Conservation (phyloP, 2,888 invertebrate genomes). For the Tiliacea aurago region DNA sequence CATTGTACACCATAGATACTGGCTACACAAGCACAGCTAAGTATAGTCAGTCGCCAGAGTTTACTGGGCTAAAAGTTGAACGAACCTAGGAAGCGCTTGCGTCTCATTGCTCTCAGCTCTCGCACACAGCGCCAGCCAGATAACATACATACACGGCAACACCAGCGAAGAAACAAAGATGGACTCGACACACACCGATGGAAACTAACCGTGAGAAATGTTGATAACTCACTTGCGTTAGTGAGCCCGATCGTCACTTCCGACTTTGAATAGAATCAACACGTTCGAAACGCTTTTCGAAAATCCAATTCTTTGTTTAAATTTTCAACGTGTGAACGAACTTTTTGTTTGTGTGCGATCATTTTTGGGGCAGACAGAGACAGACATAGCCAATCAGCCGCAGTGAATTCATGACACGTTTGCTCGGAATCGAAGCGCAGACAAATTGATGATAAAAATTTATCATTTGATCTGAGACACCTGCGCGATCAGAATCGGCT, state of each 20-base stretch:
- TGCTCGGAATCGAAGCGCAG: constrained; percentile 67
- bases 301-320: constrained; percentile 73
- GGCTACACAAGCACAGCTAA: constrained; percentile 69
- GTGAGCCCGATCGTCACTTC: constrained; percentile 86
- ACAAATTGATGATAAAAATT: constrained; percentile 75
- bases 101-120: constrained; percentile 86
- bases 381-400: constrained; percentile 58
- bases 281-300: constrained; percentile 69
- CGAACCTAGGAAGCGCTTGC: constrained; percentile 85
- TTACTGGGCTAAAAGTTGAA: constrained; percentile 91
- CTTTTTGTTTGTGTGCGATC: constrained; percentile 69
- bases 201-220: constrained; percentile 88
- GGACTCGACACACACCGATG: constrained; percentile 81
- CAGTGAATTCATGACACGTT: constrained; percentile 73
- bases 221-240: constrained; percentile 89
- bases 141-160: constrained; percentile 69
- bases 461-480: constrained; percentile 67
- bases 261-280: constrained; percentile 82
- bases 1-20: constrained; percentile 73
- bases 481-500: constrained; percentile 62
- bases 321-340: constrained; percentile 74
- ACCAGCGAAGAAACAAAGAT: constrained; percentile 78
- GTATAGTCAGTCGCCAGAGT: constrained; percentile 83
- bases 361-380: constrained; percentile 70
- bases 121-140: constrained; percentile 78